These are phyloP conservation scores for Magallana ariakensis DNA, from an alignment of 1,140 invertebrate genomes.

Conservation along the genomic window DNA sequence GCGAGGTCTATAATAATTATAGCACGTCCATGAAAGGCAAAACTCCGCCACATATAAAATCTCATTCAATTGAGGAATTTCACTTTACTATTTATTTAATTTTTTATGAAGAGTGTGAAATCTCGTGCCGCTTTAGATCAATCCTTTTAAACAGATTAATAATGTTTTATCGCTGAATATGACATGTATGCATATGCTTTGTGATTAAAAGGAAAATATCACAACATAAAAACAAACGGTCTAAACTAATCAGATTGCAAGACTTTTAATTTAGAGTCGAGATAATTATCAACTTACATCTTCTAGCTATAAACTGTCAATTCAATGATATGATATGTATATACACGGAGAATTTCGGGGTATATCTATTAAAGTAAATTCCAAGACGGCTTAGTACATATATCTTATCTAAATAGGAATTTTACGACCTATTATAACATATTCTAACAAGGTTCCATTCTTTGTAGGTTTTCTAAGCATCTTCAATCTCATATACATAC, in stretches of 20 bases:
- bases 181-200: too few species aligned
- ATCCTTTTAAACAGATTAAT: neutral
- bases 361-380: neutral
- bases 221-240: too few species aligned
- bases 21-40: neutral
- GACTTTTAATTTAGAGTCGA: too few species aligned
- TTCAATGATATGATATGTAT: too few species aligned
- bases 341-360: neutral
- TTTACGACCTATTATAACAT: neutral
- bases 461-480: slow-evolving; percentile 14
- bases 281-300: too few species aligned
- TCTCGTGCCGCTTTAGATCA: neutral
- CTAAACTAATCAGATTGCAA: too few species aligned
- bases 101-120: neutral
- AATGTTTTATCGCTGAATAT: neutral
- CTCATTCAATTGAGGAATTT: slow-evolving; percentile 10
- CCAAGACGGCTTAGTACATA: neutral
- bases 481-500: slow-evolving; percentile 3
- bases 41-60: neutral
- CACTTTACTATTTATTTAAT: slow-evolving; percentile 13
- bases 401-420: slow-evolving; percentile 17
- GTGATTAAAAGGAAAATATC: too few species aligned
- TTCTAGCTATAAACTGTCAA: too few species aligned
- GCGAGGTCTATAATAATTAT: neutral
- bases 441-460: neutral